Percentiles rank a stretch among this genome's conserved stretches.
Evolutionary conservation across 2,888 invertebrate species (phyloP).

Genomic region (Hypomecis atomaria): DNA sequence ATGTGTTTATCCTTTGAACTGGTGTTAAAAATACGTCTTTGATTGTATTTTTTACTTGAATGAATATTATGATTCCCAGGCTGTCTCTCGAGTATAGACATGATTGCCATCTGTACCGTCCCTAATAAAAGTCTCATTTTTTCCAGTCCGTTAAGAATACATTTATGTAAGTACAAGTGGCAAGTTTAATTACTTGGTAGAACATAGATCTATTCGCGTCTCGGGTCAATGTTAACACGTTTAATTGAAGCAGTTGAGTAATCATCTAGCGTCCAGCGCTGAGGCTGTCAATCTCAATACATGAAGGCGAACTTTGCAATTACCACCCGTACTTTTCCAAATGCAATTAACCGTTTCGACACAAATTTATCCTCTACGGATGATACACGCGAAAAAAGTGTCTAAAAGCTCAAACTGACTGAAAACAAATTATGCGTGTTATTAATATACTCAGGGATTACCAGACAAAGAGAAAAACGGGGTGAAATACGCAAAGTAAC

Average conservation of each 20-base stretch:
- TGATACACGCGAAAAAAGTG: conserved; percentile 29
- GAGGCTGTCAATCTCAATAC: conserved; percentile 67
- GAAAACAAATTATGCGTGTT: conserved; percentile 20
- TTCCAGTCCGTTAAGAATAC: conserved; percentile 27
- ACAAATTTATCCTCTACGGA: conserved; percentile 10
- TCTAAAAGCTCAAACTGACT: conserved; percentile 14
- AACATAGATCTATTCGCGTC: conserved; percentile 60
- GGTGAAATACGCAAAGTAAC: conserved; percentile 23
- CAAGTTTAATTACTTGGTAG: conserved; percentile 45
- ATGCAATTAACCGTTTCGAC: conserved; percentile 34
- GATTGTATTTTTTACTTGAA: neutral
- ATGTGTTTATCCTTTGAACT: no score
- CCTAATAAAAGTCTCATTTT: conserved; percentile 29
- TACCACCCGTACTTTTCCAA: conserved; percentile 55
- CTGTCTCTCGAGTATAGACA: neutral
- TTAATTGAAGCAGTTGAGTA: conserved; percentile 64
- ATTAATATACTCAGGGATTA: conserved; percentile 21
- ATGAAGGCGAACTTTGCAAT: conserved; percentile 51
- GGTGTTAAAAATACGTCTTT: neutral
- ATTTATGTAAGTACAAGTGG: conserved; percentile 7
- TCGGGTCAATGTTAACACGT: conserved; percentile 70
- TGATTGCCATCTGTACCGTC: conserved; percentile 1
- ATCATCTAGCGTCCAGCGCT: conserved; percentile 47
- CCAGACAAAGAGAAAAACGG: conserved; percentile 22
- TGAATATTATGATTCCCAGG: neutral